Base-by-base conservation (phyloP, 2,797 vertebrate species). In the Eulemur coronatus region DNA sequence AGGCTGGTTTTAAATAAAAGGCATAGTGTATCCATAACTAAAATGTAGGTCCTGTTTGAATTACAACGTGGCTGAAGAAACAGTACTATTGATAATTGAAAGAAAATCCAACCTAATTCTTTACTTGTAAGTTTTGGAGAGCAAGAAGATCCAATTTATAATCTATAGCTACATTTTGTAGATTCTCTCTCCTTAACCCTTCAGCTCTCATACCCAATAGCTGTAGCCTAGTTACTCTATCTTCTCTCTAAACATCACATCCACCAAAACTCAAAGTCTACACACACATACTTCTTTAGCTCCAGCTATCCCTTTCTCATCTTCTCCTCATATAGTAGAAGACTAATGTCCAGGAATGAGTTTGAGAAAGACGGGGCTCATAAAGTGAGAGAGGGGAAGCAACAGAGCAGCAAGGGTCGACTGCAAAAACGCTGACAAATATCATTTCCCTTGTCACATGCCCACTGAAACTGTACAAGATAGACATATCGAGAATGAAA, bases 1-100 rank as follows among this genome's bases (percentile, higher is more conserved):
- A 50, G 30, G 24, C 20, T 79, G 17, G 33, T 63, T 92, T 86
- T n/a, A 82, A 84, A 67, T 48, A 70, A 93, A 70, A 90, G 5
- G 24, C 11, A 41, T 9, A 41, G 9, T 6, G 4, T 41, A 78
- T 30, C 7, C 41, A 48, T 33, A 67, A 61, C 28, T 48, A 52
- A 91, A 43, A 89, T 22, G 8, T 35, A 50, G 15, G 22, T 22
- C 5, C 48, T 48, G 22, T 92, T 69, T 82, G 69, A 38, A 76
- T 9, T 65, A 20, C 59, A 92, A 72, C 17, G 57, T 28, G 50
- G 50, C 4, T 33, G n/a, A 94, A 94, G 59, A 87, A 59, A 84
- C 43, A 89, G 61, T 85, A 89, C 52, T 67, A 33, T 26, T 73
- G 35, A 50, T 10, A n/a, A 41, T 75, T 89, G 20, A 84, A 73